phyloP scores from a whole-genome alignment of 2,888 invertebrate species.

The Agrochola circellaris region DNA sequence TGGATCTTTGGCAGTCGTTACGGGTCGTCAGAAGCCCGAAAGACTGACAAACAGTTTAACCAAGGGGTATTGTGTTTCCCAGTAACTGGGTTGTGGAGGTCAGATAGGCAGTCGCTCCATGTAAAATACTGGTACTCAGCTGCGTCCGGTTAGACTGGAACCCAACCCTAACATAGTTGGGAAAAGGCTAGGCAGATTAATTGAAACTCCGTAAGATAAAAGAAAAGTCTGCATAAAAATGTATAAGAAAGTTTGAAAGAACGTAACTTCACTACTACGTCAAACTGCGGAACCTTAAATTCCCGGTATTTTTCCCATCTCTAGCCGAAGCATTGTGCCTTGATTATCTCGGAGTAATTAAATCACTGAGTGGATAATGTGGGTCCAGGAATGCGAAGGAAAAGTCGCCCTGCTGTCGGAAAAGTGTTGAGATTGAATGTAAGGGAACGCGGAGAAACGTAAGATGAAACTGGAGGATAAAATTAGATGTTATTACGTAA shows the following conservation, averaged over 20 bases:
- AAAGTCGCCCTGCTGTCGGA: conserved; percentile 44
- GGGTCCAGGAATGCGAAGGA: conserved; percentile 54
- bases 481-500: conserved; percentile 46
- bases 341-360: conserved; percentile 68
- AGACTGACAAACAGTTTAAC: too few relatives aligned
- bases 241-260: conserved; percentile 14
- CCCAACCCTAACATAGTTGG: too few relatives aligned
- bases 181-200: too few relatives aligned
- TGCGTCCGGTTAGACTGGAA: too few relatives aligned
- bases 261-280: neutral
- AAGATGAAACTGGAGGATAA: conserved; percentile 24
- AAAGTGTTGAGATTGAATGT: conserved; percentile 56
- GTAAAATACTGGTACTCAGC: too few relatives aligned
- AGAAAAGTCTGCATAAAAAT: neutral
- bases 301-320: conserved; percentile 42
- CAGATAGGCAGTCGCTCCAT: too few relatives aligned
- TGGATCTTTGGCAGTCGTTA: too few relatives aligned
- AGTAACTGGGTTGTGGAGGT: too few relatives aligned
- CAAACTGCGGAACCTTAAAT: conserved; percentile 34
- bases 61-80: too few relatives aligned
- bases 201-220: neutral
- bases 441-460: conserved; percentile 11
- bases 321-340: conserved; percentile 51
- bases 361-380: conserved; percentile 65
- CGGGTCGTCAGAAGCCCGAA: too few relatives aligned